Conservation (phyloP, 2,888 invertebrate species). For the Mechanitis messenoides region DNA sequence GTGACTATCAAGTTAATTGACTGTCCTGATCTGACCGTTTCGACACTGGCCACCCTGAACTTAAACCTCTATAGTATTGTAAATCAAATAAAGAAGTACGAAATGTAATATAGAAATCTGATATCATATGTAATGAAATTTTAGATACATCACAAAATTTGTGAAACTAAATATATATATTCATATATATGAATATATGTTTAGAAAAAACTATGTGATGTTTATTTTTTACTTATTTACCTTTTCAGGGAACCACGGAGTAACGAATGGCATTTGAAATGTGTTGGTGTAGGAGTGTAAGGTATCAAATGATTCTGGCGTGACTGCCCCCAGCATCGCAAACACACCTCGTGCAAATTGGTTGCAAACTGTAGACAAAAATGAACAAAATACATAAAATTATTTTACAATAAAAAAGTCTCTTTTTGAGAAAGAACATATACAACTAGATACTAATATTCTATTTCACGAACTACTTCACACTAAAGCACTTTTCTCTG, state of each 20-base stretch:
- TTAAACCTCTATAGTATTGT: neutral
- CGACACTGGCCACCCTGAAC: neutral
- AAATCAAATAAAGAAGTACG: neutral
- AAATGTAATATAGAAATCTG: no score
- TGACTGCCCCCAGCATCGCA: conserved; percentile 93
- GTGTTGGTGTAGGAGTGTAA: conserved; percentile 96
- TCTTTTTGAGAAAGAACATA: no score
- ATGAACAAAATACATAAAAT: neutral
- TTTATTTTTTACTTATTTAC: conserved; percentile 49
- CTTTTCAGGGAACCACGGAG: conserved; percentile 96
- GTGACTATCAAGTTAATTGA: neutral
- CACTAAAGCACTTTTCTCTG: no score
- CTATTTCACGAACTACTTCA: no score
- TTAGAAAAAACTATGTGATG: no score
- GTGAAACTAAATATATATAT: no score
- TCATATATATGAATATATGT: no score
- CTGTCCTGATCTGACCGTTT: neutral
- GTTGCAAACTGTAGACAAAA: conserved; percentile 84
- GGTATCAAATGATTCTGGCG: conserved; percentile 95
- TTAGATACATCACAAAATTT: neutral
- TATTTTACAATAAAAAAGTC: neutral
- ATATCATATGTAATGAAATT: neutral
- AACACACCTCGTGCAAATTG: conserved; percentile 93
- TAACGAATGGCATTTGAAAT: conserved; percentile 96
- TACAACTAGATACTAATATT: no score